Base-by-base conservation (phyloP, 2,888 invertebrate species). In the Drosophila rubida region DNA sequence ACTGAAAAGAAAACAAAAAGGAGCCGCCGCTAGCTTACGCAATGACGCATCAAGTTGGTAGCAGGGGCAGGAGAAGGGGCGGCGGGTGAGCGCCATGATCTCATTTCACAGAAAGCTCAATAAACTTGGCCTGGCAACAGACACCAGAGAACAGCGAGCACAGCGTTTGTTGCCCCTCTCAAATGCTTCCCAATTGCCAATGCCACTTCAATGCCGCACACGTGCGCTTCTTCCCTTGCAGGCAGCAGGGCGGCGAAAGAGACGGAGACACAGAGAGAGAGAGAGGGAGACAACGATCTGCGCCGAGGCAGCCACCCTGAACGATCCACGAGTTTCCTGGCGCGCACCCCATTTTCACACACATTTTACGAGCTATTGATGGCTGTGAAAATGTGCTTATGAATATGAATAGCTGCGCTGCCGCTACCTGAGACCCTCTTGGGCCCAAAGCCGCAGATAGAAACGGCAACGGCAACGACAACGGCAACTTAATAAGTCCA, bases 361-460 rank as follows among this genome's bases (percentile, higher is more conserved):
- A 80, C 81, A 76, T 81, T 80, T 84, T 84, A 82, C 81, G 81
- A 82, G 65, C 87, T 78, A 87, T 82, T 82, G 81, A 87, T 81
- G 87, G 87, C 87, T 74, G 72, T 86, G 84, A 78, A 86, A 81
- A 81, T 80, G 78, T 73, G 76, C 79, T 84, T 84, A 82, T 82
- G 87, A 82, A 82, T 82, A 82, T 82, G 81, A 87, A 87, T 84
- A 72, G 83, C 73, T 58, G 32, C 48, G 42, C 22, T 27, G n/a
- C 3, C 11, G 1, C 22, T 22, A 77, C 78, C 75, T 69, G 61
- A 58, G 25, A 32, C 45, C 63, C 39, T 35, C 54, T 14, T 19
- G 19, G 19, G 11, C 22, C 22, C 30, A 30, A 44, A 23, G 22
- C 54, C 19, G n/a, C 23, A 30, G 30, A n/a, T 44, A n/a, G n/a